These are phyloP conservation scores for Rousettus leschenaultii DNA, from an alignment of 2,113 vertebrate genomes.

Conservation along the genomic window DNA sequence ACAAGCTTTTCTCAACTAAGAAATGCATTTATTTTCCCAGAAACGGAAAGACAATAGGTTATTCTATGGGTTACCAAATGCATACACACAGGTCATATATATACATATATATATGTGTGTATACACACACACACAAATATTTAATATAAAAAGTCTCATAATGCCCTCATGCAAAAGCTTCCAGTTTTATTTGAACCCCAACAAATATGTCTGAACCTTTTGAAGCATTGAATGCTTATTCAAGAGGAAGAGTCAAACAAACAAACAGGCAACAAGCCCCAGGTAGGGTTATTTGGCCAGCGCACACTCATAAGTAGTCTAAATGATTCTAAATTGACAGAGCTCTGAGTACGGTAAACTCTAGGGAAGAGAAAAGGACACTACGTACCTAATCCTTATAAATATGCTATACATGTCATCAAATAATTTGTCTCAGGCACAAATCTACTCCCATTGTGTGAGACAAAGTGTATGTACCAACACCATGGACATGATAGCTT, in stretches of 20 bases:
- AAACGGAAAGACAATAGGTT: conserved; percentile 15
- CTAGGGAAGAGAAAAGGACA: background rate
- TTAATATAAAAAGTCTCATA: background rate
- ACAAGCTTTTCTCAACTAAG: background rate
- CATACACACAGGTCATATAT: background rate
- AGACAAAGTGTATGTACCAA: background rate
- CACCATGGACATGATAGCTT: background rate
- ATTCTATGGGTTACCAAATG: background rate
- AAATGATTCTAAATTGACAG: background rate
- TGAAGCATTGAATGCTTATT: background rate
- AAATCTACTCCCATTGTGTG: conserved; percentile 39
- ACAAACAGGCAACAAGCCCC: background rate
- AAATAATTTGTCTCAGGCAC: background rate
- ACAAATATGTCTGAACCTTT: conserved; percentile 36
- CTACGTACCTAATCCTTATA: background rate
- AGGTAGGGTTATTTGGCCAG: background rate
- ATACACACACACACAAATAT: background rate
- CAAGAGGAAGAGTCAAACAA: background rate
- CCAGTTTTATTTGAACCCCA: conserved; percentile 14
- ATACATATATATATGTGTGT: background rate
- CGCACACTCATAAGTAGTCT: background rate
- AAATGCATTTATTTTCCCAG: background rate
- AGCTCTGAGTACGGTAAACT: background rate
- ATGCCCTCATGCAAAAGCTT: background rate
- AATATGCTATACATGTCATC: background rate